These are phyloP conservation scores for Zoanthus solanderi DNA, from an alignment of 92 coral and sea anemone species.

Conservation along the genomic window DNA sequence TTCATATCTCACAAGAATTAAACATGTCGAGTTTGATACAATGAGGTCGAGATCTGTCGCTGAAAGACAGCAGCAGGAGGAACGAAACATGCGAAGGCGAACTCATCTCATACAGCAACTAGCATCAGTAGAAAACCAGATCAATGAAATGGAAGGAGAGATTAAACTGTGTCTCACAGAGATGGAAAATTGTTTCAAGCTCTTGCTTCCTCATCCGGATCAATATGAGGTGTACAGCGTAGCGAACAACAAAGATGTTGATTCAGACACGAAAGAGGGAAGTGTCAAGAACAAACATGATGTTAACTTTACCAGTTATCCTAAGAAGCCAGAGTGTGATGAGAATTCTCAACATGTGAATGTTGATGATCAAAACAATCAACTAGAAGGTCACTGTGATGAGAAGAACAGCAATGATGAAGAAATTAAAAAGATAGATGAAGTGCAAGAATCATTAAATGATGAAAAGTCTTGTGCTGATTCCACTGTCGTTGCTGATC, in stretches of 20 bases:
- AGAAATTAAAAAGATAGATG: background rate
- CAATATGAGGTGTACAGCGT: slow-evolving; percentile 78
- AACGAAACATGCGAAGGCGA: slow-evolving; percentile 69
- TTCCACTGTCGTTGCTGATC: background rate
- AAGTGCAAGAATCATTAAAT: background rate
- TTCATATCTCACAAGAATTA: slow-evolving; percentile 82
- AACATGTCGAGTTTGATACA: slow-evolving; percentile 80
- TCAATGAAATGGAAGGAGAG: slow-evolving; percentile 78
- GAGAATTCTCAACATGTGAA: background rate
- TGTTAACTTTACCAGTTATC: background rate
- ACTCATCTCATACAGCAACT: slow-evolving; percentile 72
- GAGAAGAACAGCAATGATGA: background rate
- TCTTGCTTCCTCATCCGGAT: slow-evolving; percentile 93
- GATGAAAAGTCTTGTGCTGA: background rate
- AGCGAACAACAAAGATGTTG: background rate
- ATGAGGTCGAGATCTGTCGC: slow-evolving; percentile 67
- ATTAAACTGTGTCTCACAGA: slow-evolving; percentile 83
- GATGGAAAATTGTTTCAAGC: slow-evolving; percentile 89
- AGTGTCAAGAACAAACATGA: no score
- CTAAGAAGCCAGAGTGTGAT: background rate
- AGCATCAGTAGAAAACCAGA: slow-evolving; percentile 77
- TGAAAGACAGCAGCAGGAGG: slow-evolving; percentile 76
- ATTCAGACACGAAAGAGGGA: slow-evolving; percentile 2
- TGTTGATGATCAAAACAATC: background rate
- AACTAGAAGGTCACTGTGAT: background rate